phyloP scores from a whole-genome alignment of 2,797 vertebrate species.

The Chromobotia macracanthus region DNA sequence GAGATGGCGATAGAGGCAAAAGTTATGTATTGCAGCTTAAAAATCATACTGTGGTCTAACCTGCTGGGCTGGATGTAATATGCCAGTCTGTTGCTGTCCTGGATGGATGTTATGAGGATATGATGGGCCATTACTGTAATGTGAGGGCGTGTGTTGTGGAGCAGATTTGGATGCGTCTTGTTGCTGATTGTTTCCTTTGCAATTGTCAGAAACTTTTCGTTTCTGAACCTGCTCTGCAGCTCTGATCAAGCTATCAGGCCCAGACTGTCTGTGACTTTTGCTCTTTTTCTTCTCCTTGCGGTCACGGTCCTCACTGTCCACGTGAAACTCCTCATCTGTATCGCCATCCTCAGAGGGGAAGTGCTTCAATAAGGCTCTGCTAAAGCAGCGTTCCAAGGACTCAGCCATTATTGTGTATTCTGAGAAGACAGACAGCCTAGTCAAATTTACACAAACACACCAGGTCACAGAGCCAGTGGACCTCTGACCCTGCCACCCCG shows the following conservation, averaged over 20 bases:
- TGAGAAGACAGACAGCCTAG: slow-evolving; percentile 61
- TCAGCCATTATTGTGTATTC: slow-evolving; percentile 98
- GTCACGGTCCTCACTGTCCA: slow-evolving; percentile 86
- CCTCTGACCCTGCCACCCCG: slow-evolving; percentile 64
- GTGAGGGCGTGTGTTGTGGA: slow-evolving; percentile 60
- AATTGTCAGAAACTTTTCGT: slow-evolving; percentile 60
- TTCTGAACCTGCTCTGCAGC: slow-evolving; percentile 79
- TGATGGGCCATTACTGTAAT: slow-evolving; percentile 71
- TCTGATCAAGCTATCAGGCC: slow-evolving; percentile 76
- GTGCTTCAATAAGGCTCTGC: slow-evolving; percentile 92
- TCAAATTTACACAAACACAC: neutral
- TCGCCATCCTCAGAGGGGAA: slow-evolving; percentile 95
- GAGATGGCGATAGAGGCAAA: too few relatives aligned
- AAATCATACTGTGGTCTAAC: slow-evolving; percentile 55
- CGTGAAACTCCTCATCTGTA: slow-evolving; percentile 93
- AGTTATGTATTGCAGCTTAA: too few relatives aligned
- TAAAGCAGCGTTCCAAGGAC: slow-evolving; percentile 93
- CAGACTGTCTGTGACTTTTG: slow-evolving; percentile 78
- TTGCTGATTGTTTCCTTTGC: slow-evolving; percentile 71
- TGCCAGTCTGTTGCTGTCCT: slow-evolving; percentile 65
- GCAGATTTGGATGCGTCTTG: slow-evolving; percentile 66
- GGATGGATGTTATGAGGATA: slow-evolving; percentile 72
- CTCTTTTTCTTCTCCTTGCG: slow-evolving; percentile 79
- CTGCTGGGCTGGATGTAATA: slow-evolving; percentile 76
- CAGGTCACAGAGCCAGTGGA: slow-evolving; percentile 75